Evolutionary conservation across 2,888 invertebrate species (phyloP).

Genomic region (Eupithecia inturbata): DNA sequence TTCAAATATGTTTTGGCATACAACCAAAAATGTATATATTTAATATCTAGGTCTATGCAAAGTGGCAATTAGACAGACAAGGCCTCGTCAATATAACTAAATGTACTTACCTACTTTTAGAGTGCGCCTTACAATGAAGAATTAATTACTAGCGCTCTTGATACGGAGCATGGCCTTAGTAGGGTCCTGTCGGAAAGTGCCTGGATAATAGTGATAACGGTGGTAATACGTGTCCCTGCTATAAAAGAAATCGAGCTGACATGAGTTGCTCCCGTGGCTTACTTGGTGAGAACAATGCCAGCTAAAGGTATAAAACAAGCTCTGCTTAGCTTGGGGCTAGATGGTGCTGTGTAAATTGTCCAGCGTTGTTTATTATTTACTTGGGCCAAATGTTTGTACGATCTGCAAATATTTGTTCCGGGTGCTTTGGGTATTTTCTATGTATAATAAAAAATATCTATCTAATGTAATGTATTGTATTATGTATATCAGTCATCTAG

Average conservation of each 20-base stretch:
- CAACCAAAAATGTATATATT: background rate
- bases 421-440: too few species aligned
- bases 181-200: background rate
- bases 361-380: too few species aligned
- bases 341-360: too few species aligned
- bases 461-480: too few species aligned
- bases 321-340: too few species aligned
- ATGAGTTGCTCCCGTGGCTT: background rate
- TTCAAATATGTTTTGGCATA: background rate
- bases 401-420: too few species aligned
- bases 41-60: background rate
- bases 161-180: slow-evolving; percentile 14
- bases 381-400: too few species aligned
- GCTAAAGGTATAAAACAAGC: too few species aligned
- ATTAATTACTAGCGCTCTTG: slow-evolving; percentile 15
- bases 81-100: background rate
- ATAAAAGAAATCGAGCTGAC: background rate
- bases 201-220: background rate
- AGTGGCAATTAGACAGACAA: background rate
- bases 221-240: background rate
- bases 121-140: slow-evolving; percentile 24
- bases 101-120: slow-evolving; percentile 33
- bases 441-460: too few species aligned
- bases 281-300: background rate
- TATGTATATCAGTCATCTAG: too few species aligned